A percentile compares a stretch with the other conserved stretches of the same genome.
phyloP scores from a whole-genome alignment of 2,797 vertebrate genomes.

The Halcyon chelicuti region DNA sequence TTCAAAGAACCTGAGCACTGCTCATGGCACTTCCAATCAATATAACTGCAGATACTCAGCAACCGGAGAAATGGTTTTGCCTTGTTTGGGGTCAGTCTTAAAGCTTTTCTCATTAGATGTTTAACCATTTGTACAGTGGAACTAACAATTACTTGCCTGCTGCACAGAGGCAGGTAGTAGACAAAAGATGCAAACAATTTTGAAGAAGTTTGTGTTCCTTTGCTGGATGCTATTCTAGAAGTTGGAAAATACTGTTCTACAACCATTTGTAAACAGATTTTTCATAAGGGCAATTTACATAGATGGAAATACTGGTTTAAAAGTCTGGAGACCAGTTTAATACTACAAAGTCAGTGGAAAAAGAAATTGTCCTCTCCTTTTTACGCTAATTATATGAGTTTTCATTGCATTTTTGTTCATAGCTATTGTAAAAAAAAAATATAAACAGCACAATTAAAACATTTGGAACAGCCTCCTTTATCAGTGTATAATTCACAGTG shows the following conservation, averaged over 20 bases:
- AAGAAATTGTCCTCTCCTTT: not conserved
- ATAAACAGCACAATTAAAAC: slow-evolving; percentile 39
- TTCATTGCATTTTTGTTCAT: not conserved
- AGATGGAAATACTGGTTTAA: not conserved
- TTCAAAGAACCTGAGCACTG: not conserved
- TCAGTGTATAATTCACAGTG: slow-evolving; percentile 41
- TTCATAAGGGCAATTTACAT: not conserved
- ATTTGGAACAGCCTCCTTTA: slow-evolving; percentile 51
- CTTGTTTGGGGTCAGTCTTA: not conserved
- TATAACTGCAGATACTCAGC: not conserved
- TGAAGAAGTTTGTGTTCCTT: not conserved
- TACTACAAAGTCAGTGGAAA: not conserved
- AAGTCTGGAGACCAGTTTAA: not conserved
- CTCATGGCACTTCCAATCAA: not conserved
- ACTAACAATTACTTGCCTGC: not conserved
- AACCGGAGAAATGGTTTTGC: not conserved
- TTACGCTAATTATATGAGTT: not conserved
- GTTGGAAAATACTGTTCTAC: not conserved
- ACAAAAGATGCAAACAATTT: not conserved
- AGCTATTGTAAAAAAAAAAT: slow-evolving; percentile 49
- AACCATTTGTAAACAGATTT: not conserved
- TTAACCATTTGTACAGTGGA: not conserved
- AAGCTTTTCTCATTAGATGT: not conserved
- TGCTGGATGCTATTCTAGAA: not conserved
- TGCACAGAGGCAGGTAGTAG: not conserved